Percentiles rank a stretch among this genome's conserved stretches.
These are phyloP conservation scores for Takifugu rubripes DNA, from an alignment of 2,797 vertebrate species.

Conservation along the genomic window DNA sequence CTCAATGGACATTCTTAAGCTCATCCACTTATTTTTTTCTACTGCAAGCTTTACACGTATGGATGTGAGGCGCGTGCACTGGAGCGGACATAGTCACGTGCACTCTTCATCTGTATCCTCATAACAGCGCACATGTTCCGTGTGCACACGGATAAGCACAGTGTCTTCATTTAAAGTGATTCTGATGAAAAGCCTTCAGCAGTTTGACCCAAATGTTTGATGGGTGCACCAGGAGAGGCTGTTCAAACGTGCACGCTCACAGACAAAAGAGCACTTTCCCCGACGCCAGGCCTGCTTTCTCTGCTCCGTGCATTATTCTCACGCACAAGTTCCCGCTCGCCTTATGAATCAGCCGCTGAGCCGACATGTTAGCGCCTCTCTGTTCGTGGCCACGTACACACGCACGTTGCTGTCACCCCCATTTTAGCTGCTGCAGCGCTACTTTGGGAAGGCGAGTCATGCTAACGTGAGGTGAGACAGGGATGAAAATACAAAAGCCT, in stretches of 20 bases:
- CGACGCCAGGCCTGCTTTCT: conserved; percentile 24
- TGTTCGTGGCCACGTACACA: no score
- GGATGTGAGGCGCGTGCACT: conserved; percentile 1
- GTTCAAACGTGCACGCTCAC: conserved; percentile 22
- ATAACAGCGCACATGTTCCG: not conserved
- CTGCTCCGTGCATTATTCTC: conserved; percentile 29
- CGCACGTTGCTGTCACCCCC: no score
- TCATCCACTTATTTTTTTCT: conserved; percentile 13
- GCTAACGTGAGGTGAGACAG: not conserved
- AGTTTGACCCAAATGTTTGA: conserved; percentile 53
- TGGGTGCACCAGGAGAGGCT: conserved; percentile 7
- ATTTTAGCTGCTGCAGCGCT: no score
- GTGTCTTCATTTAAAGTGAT: conserved; percentile 15
- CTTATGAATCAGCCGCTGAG: not conserved
- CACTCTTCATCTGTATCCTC: not conserved
- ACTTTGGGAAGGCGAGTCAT: no score
- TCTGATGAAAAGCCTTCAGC: conserved; percentile 44
- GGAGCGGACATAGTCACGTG: not conserved
- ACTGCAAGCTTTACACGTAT: conserved; percentile 13
- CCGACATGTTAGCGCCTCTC: not conserved
- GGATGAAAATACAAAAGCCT: not conserved
- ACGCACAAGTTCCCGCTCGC: conserved; percentile 17
- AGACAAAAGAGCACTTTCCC: conserved; percentile 41
- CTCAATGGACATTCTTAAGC: conserved; percentile 52
- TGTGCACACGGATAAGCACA: conserved; percentile 25